Evolutionary conservation across 2,797 vertebrate species (phyloP).

Genomic region (Todus mexicanus): DNA sequence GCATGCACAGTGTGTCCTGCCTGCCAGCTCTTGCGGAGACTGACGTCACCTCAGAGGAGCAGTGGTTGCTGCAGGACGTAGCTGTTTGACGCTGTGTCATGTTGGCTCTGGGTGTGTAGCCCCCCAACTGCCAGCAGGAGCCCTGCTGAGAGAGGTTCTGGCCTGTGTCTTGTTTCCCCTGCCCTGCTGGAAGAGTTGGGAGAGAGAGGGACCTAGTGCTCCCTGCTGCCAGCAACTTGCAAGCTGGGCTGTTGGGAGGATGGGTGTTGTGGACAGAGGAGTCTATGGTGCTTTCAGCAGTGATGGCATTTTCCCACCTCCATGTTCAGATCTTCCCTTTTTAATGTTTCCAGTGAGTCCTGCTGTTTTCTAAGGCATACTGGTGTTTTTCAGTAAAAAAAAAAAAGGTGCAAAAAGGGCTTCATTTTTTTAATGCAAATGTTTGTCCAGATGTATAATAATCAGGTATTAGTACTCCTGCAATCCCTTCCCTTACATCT

Average conservation of each 20-base stretch:
- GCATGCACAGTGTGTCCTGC: slow-evolving; percentile 9
- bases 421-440: too few relatives aligned
- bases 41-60: slow-evolving; percentile 48
- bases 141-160: background rate
- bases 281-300: background rate
- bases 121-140: background rate
- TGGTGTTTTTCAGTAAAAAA: too few relatives aligned
- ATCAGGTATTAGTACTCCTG: too few relatives aligned
- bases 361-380: too few relatives aligned
- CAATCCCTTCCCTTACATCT: too few relatives aligned
- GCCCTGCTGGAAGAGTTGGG: background rate
- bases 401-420: too few relatives aligned
- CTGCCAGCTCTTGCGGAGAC: slow-evolving; percentile 31
- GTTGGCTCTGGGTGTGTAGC: background rate
- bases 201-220: background rate
- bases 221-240: background rate
- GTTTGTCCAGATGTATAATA: too few relatives aligned
- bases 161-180: background rate
- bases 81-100: background rate
- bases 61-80: slow-evolving; percentile 38
- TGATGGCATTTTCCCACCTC: background rate
- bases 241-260: background rate
- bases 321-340: background rate
- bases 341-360: background rate
- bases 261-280: background rate